Evolutionary conservation across 2,113 vertebrate species (phyloP), one percentile per base, ranked within the genome.

Genomic region (Colistium nudipinnis): DNA sequence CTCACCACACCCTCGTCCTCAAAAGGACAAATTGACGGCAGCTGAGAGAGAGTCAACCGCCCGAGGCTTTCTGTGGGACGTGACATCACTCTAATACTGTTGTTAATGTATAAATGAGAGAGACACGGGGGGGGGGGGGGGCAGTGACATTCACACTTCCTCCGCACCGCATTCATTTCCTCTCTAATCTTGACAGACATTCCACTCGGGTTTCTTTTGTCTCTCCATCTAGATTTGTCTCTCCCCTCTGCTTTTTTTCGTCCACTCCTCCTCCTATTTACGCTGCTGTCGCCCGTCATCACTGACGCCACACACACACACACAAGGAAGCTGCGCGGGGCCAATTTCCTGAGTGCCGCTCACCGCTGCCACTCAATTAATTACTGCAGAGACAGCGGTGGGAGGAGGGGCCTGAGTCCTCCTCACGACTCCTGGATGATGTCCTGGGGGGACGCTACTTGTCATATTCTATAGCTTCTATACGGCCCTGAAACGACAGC

Each of bases 301-400:
- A 1, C 33, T 24, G 4, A n/a, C 19, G n/a, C 48, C 31, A 45
- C 64, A 74, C 70, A 81, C 74, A 74, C 60, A 87, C 57, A 36
- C 19, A 69, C 62, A 71, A 48, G 71, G 61, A 24, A 59, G 61
- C 76, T 75, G 71, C 36, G 44, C 55, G 39, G 62, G 81, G 74
- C 82, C 87, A 83, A 68, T 83, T 76, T 87, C 84, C 86, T 87
- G 81, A 70, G 82, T 87, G 84, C 82, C 85, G 84, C 87, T 74
- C 80, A 83, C 70, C 65, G 20, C 48, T 51, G 62, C 60, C 71
- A 65, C 73, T 85, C 74, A 80, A 85, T 88, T 88, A 87, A 89
- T 88, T 82, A 88, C 74, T 78, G 77, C 77, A 76, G 86, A 71
- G 77, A 84, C 61, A 62, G 66, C 65, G 49, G 59, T 41, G 63